These are phyloP conservation scores for Coregonus sp. DNA, from an alignment of 2,797 vertebrate species.

Conservation along the genomic window DNA sequence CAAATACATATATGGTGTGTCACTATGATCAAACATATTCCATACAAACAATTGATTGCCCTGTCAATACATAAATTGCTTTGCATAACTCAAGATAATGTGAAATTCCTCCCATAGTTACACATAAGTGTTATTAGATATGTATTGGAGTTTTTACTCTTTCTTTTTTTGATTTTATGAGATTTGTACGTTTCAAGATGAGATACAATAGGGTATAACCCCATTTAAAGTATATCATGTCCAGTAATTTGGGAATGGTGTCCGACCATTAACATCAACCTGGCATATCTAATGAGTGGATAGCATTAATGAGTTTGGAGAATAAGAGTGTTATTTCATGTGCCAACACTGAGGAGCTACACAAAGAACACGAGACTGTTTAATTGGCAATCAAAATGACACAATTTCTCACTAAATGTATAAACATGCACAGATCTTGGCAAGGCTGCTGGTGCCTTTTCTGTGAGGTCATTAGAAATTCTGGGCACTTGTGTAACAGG, in stretches of 20 bases:
- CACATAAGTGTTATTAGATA: too few species aligned
- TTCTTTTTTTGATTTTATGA: background rate
- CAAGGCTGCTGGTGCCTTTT: constrained; percentile 21
- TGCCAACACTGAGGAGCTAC: constrained; percentile 12
- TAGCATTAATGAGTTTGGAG: constrained; percentile 38
- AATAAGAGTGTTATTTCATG: constrained; percentile 14
- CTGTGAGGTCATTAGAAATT: constrained; percentile 47
- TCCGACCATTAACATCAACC: constrained; percentile 6
- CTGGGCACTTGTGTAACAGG: constrained; percentile 28
- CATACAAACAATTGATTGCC: background rate
- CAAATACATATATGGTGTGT: background rate
- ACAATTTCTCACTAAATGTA: constrained; percentile 24
- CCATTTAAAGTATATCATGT: constrained; percentile 11
- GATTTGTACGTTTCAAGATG: background rate
- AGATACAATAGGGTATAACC: constrained; percentile 6
- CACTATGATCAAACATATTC: background rate
- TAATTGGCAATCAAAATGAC: constrained; percentile 48
- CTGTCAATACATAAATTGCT: background rate
- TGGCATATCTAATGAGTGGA: constrained; percentile 21
- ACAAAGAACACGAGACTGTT: constrained; percentile 3
- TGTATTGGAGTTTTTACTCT: too few species aligned
- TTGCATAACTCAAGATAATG: background rate
- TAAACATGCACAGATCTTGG: constrained; percentile 30
- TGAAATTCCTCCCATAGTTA: background rate
- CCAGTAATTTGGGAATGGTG: constrained; percentile 22